Evolutionary conservation across 2,888 invertebrate genomes (phyloP).

Genomic region (Brenthis ino): DNA sequence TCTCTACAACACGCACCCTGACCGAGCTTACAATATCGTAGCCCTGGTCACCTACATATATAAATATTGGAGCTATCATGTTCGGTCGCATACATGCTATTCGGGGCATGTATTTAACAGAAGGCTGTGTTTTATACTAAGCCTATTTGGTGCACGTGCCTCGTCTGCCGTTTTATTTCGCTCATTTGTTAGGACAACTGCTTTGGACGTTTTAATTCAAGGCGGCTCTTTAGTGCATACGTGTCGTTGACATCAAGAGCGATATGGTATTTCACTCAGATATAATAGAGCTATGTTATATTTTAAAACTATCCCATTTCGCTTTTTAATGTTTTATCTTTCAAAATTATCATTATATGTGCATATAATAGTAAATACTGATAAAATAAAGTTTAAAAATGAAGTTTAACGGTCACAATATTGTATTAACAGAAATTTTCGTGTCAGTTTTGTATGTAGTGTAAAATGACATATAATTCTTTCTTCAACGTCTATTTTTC

Average conservation of each 20-base stretch:
- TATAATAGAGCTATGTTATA: neutral
- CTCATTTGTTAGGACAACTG: slow-evolving; percentile 32
- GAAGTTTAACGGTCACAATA: no score
- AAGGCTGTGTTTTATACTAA: slow-evolving; percentile 66
- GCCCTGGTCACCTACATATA: slow-evolving; percentile 16
- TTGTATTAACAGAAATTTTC: neutral
- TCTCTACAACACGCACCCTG: slow-evolving; percentile 17
- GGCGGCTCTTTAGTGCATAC: slow-evolving; percentile 13
- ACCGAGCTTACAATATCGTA: slow-evolving; percentile 1
- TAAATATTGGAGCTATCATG: neutral
- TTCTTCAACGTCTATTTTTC: slow-evolving; percentile 37
- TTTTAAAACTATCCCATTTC: neutral
- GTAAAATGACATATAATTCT: slow-evolving; percentile 14
- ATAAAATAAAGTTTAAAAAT: no score
- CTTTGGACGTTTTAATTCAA: slow-evolving; percentile 17
- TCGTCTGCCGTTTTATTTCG: slow-evolving; percentile 33
- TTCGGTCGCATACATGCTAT: slow-evolving; percentile 45
- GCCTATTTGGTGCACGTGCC: slow-evolving; percentile 33
- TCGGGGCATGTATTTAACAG: slow-evolving; percentile 68
- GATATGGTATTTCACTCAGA: neutral
- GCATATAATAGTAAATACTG: no score
- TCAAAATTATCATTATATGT: no score
- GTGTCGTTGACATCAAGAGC: neutral
- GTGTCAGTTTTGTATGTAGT: neutral
- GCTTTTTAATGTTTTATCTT: no score